Evolutionary conservation across 2,797 vertebrate genomes (phyloP).

Genomic region (Lophotriccus pileatus): DNA sequence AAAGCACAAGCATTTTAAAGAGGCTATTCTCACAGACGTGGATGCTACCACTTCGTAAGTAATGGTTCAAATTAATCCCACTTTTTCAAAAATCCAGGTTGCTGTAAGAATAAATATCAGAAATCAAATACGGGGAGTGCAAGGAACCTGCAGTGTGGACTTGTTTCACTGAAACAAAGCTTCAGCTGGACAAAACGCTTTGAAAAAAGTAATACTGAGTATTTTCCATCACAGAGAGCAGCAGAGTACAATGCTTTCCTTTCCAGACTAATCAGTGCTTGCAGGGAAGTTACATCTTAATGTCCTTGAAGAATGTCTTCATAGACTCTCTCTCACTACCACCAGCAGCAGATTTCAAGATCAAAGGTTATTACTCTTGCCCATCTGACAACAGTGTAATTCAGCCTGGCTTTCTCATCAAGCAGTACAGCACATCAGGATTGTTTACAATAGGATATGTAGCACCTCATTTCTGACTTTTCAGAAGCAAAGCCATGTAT

Average conservation of each 20-base stretch:
- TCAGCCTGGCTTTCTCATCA: slow-evolving; percentile 6
- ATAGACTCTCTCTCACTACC: not conserved
- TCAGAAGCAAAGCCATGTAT: not conserved
- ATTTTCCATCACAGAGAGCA: not conserved
- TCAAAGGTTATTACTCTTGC: slow-evolving; percentile 6
- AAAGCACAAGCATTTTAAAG: not conserved
- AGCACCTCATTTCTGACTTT: not conserved
- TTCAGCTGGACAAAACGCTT: not conserved
- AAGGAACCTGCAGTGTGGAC: not conserved
- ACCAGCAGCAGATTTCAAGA: not conserved
- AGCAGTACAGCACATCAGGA: fast-evolving
- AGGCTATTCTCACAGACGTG: not conserved
- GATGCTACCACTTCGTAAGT: not conserved
- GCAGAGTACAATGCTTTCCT: not conserved
- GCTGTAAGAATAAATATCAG: not conserved
- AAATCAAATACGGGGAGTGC: not conserved
- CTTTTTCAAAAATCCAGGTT: not conserved
- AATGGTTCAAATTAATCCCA: not conserved
- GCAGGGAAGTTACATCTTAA: not conserved
- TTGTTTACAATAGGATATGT: not conserved
- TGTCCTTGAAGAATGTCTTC: not conserved
- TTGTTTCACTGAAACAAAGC: not conserved
- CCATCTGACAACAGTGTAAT: not conserved
- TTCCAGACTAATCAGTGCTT: not conserved
- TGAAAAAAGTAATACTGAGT: not conserved